Percentiles rank a stretch among this genome's conserved stretches.
Evolutionary conservation across 2,113 vertebrate genomes (phyloP).

Genomic region (Argyrosomus japonicus): DNA sequence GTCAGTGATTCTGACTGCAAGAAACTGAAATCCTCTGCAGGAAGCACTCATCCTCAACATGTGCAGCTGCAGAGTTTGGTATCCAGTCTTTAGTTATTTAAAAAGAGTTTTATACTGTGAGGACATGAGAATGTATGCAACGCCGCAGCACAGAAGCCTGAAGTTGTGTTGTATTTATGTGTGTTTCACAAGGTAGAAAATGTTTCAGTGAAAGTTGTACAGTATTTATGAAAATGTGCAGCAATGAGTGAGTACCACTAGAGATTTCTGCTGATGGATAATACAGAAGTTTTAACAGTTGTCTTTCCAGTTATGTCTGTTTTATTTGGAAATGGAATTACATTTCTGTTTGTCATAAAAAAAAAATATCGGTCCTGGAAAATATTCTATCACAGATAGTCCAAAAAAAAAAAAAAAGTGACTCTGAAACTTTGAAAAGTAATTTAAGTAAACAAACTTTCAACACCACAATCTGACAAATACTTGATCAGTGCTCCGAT

Average conservation of each 20-base stretch:
- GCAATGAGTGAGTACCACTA: neutral
- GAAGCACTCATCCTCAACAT: neutral
- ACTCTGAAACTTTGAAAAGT: conserved; percentile 20
- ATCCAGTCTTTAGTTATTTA: conserved; percentile 22
- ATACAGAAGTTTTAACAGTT: neutral
- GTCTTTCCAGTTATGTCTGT: conserved; percentile 21
- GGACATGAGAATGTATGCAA: conserved; percentile 3
- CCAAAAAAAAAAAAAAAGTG: neutral
- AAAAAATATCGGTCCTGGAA: conserved; percentile 25
- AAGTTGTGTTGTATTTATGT: conserved; percentile 6
- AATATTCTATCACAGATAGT: conserved; percentile 27
- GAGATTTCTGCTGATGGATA: conserved; percentile 24
- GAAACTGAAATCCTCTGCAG: conserved; percentile 74
- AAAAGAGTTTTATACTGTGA: conserved; percentile 25
- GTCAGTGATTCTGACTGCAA: conserved; percentile 81
- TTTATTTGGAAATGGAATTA: conserved; percentile 55
- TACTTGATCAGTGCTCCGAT: conserved; percentile 33
- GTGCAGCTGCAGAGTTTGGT: conserved; percentile 5
- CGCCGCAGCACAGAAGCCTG: neutral
- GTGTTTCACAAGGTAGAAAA: conserved; percentile 13
- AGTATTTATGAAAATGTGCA: conserved; percentile 21
- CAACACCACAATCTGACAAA: neutral
- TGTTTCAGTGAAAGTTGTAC: neutral
- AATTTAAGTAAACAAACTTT: neutral
- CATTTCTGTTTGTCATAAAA: conserved; percentile 34